Base-by-base conservation (phyloP, 2,113 vertebrate species). In the Tichodroma muraria region DNA sequence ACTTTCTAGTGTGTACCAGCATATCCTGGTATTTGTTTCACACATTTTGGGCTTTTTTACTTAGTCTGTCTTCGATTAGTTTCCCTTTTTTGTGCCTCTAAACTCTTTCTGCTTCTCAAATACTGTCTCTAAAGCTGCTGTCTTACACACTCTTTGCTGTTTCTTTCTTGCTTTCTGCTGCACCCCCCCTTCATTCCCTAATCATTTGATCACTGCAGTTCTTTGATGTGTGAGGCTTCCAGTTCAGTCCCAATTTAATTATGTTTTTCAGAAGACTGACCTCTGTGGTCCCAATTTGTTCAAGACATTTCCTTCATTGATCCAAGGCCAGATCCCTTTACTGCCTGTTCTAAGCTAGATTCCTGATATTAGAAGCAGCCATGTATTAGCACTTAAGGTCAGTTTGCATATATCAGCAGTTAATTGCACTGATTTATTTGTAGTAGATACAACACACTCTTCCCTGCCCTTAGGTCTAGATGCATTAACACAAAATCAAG, bases 231-330 rank as follows among this genome's bases (percentile, higher is more conserved):
- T 19, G 57, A 93, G 57, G 54, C 89, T 92, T 78, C 87, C 53
- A 96, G 91, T 69, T 95, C 78, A 95, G 70, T 64, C 63, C 71
- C 69, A 91, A 91, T 96, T 96, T 94, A 94, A 97, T 95, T 96
- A 93, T 53, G 66, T 80, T 95, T 96, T 96, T 88, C 85, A 97
- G 83, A 95, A 89, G 60, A 63, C 80, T 95, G 95, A 96, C 92
- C 93, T 96, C 65, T 68, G 45, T 88, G 82, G 89, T 91, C 90
- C 84, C 83, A 94, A 96, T 94, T 97, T 96, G 89, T 95, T 95
- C 83, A 91, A 94, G 85, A 89, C 78, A 82, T 96, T 96, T 96
- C 68, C 77, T 90, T 90, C 88, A 97, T 90, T 95, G 92, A 96
- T 96, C 87, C 40, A 80, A 77, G 80, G 82, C 85, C 89, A 92